Base-by-base conservation (phyloP, 2,113 vertebrate genomes). In the Periophthalmodon schlosseri region DNA sequence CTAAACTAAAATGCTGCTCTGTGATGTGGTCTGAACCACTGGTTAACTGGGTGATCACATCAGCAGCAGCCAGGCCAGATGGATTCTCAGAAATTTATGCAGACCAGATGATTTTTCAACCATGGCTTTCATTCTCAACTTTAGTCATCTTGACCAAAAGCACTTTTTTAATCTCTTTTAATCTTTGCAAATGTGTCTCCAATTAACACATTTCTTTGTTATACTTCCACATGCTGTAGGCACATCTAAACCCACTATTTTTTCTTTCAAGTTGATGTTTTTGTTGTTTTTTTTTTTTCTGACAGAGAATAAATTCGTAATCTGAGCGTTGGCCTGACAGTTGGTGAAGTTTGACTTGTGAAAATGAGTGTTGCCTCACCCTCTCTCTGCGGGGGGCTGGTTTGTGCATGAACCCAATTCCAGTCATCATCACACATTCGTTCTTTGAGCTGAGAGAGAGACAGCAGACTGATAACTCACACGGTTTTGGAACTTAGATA, bases 291-390 rank as follows among this genome's bases (percentile, higher is more conserved):
- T 15, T 34, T 63, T 15, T 33, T 33, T 33, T 15, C 5, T 28
- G 24, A 8, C 13, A 28, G 23, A 33, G 58, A 63, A 24, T 9
- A 14, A 18, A 34, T 18, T 18, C 10, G 14, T 34, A 63, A 63
- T 34, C 1, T 34, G 15, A 18, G 4, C 18, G 9, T 13, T 13
- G 63, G 63, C 34, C 34, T 65, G 63, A 65, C 63, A 65, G 63
- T 39, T 21, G 63, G 63, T 65, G 20, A 39, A 39, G 63, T 65
- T 65, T 65, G 63, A n/a, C 34, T 65, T 23, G 28, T 46, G 44
- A 70, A 69, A 72, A 70, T 21, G 33, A 44, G 20, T 36, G 23
- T 67, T 82, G 64, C 36, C 56, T 75, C 63, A 65, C 49, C 54
- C 33, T 24, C 24, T 73, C 20, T 8, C 75, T 33, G 65, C 5